A percentile compares a stretch with the other conserved stretches of the same genome.
These are phyloP conservation scores for Tiphia femorata DNA, from an alignment of 2,888 invertebrate genomes.

Conservation along the genomic window DNA sequence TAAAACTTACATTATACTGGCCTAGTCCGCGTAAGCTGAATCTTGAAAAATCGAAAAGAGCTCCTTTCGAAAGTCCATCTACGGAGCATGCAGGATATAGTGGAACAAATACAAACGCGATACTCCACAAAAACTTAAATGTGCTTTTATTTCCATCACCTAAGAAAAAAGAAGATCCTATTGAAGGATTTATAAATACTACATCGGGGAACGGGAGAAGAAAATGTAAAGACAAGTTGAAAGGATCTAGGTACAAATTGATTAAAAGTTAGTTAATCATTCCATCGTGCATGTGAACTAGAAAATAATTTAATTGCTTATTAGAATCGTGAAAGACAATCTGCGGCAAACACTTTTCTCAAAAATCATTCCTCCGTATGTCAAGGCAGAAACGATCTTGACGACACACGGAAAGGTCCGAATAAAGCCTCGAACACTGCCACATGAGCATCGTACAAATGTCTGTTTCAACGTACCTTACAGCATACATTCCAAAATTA, in stretches of 20 bases:
- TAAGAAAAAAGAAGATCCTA: conserved; percentile 44
- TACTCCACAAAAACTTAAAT: conserved; percentile 74
- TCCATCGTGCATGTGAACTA: conserved; percentile 66
- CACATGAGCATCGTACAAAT: no score
- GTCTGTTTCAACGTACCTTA: no score
- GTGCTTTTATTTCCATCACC: conserved; percentile 78
- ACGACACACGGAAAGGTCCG: conserved; percentile 75
- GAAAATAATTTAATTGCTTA: conserved; percentile 43
- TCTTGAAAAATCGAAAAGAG: conserved; percentile 76
- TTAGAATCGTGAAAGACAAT: conserved; percentile 52
- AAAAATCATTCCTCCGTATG: conserved; percentile 41
- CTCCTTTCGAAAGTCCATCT: conserved; percentile 81
- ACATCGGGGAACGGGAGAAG: conserved; percentile 53
- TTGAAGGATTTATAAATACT: conserved; percentile 19
- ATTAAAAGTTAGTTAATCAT: conserved; percentile 73
- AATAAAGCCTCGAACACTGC: no score
- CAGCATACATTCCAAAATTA: no score
- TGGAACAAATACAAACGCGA: conserved; percentile 60
- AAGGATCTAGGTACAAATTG: conserved; percentile 58
- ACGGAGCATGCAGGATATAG: conserved; percentile 60
- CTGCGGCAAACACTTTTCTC: conserved; percentile 46
- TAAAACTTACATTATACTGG: conserved; percentile 70
- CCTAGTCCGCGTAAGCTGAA: conserved; percentile 58
- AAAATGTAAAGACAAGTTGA: conserved; percentile 61
- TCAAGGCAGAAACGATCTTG: conserved; percentile 70